Conservation (phyloP, 2,888 invertebrate species). For the Cheilosia impressa region DNA sequence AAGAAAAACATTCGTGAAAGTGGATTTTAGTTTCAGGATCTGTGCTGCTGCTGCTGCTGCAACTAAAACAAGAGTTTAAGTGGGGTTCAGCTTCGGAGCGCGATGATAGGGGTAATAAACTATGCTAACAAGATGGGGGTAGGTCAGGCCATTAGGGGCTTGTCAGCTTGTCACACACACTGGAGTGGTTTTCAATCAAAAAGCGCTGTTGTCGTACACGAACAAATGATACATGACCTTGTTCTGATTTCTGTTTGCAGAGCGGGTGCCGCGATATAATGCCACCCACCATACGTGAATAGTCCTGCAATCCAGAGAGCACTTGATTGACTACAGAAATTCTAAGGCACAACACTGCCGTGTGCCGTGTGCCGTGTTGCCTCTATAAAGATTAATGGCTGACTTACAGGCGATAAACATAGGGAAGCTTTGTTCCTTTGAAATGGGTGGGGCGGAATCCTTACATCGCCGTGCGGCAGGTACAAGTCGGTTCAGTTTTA, state of each 20-base stretch:
- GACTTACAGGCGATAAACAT: constrained; percentile 12
- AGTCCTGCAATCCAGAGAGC: background rate
- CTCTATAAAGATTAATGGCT: constrained; percentile 6
- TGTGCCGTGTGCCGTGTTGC: background rate
- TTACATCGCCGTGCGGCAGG: constrained; percentile 12
- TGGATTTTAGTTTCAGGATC: constrained; percentile 13
- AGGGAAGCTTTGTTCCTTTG: constrained; percentile 16
- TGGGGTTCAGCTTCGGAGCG: constrained; percentile 19
- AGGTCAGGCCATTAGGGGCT: constrained; percentile 17
- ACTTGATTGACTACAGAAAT: constrained; percentile 44
- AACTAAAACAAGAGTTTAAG: constrained; percentile 43
- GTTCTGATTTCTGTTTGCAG: constrained; percentile 37
- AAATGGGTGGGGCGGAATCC: constrained; percentile 10
- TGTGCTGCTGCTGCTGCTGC: constrained; percentile 30
- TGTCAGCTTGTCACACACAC: constrained; percentile 64
- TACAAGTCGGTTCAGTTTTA: background rate
- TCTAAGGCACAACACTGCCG: background rate
- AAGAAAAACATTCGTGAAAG: constrained; percentile 11
- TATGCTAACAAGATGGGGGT: constrained; percentile 29
- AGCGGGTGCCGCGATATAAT: background rate
- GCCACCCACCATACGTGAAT: constrained; percentile 11
- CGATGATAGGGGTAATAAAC: constrained; percentile 53
- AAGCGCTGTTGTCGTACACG: constrained; percentile 49
- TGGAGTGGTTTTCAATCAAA: constrained; percentile 68
- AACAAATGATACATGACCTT: constrained; percentile 56